These are phyloP conservation scores for Acutogordius australiensis DNA, from an alignment of 2,888 invertebrate genomes.

Conservation along the genomic window DNA sequence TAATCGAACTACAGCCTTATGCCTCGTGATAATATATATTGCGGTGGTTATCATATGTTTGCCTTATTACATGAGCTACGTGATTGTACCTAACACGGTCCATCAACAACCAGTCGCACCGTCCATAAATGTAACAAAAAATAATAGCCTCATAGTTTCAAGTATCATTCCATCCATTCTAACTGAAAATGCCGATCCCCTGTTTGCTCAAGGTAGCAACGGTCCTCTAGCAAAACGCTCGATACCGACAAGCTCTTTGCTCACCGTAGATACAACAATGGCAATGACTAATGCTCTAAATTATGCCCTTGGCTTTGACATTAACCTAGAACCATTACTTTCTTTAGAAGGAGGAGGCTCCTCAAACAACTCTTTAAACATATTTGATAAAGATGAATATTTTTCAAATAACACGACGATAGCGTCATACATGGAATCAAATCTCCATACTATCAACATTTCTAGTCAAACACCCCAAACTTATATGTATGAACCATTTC, in stretches of 20 bases:
- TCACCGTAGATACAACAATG: neutral
- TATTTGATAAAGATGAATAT: too few species aligned
- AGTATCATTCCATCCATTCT: neutral
- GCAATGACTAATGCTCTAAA: neutral
- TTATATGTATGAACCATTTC: neutral
- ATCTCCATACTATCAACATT: neutral
- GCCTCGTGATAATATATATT: neutral
- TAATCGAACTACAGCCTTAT: neutral
- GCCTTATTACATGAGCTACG: constrained; percentile 11
- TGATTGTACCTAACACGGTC: neutral
- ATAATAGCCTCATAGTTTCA: neutral
- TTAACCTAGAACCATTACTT: too few species aligned
- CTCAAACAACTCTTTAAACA: neutral
- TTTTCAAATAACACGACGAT: too few species aligned
- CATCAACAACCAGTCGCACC: neutral
- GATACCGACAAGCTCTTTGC: neutral
- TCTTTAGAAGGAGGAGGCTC: too few species aligned
- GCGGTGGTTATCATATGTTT: neutral
- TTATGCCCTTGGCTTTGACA: too few species aligned
- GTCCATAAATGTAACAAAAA: neutral
- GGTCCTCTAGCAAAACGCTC: neutral
- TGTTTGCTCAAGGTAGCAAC: neutral
- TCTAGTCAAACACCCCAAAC: neutral
- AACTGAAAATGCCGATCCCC: neutral
- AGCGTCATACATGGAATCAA: neutral